phyloP scores from a whole-genome alignment of 2,113 vertebrate genomes.

The Menidia beryllina region DNA sequence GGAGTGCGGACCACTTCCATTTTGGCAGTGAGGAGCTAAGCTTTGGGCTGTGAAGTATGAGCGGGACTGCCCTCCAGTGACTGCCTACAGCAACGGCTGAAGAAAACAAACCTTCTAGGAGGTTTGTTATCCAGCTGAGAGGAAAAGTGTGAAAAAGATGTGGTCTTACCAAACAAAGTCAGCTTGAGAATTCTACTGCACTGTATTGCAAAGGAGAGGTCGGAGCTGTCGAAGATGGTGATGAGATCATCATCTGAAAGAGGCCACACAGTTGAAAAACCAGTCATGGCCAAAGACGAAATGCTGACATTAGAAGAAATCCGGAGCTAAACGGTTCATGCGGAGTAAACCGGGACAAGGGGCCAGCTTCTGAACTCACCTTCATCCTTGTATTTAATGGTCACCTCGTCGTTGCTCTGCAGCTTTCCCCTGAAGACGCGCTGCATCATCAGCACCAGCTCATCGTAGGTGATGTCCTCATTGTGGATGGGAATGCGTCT shows the following conservation, averaged over 20 bases:
- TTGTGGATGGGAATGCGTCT: conserved; percentile 98
- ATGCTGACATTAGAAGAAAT: neutral
- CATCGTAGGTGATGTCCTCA: conserved; percentile 99
- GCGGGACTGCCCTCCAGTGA: conserved; percentile 70
- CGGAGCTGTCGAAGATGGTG: conserved; percentile 99
- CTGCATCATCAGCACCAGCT: conserved; percentile 99
- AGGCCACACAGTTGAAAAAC: neutral
- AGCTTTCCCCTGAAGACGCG: conserved; percentile 97
- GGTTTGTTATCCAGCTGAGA: no score
- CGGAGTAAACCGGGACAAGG: neutral
- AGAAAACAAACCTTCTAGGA: neutral
- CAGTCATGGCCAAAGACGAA: no score
- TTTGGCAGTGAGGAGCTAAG: neutral
- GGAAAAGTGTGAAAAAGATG: no score
- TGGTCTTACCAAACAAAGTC: conserved; percentile 93
- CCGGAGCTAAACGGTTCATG: neutral
- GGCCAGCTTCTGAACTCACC: conserved; percentile 75
- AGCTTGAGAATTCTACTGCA: conserved; percentile 99
- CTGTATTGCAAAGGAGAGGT: conserved; percentile 98
- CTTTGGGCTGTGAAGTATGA: conserved; percentile 19
- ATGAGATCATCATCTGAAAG: conserved; percentile 97
- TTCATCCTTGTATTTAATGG: conserved; percentile 99
- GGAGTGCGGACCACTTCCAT: neutral
- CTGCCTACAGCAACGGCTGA: conserved; percentile 30
- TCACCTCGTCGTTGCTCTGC: conserved; percentile 96